Base-by-base conservation (phyloP, 2,113 vertebrate species). In the Dinomys branickii region DNA sequence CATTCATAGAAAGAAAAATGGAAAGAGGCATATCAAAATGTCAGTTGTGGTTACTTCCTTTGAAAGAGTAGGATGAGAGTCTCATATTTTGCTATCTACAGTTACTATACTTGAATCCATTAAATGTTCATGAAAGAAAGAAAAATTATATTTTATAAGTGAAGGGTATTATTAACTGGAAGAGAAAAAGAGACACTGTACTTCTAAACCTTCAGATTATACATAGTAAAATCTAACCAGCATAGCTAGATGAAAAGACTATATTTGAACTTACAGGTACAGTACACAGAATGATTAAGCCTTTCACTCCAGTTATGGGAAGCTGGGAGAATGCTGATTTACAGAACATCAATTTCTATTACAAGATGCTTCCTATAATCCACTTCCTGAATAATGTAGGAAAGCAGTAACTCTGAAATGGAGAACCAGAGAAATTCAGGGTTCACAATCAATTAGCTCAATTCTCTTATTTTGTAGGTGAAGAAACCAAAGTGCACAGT, bases 391-490 rank as follows among this genome's bases (percentile, higher is more conserved):
- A 67, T 63, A 90, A 69, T 58, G 17, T 47, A 85, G 50, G 50
- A 88, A 94, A 92, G n/a, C 17, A 82, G 35, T 71, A 78, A 95
- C 56, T 83, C 67, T 91, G 59, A 91, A 81, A 9, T 58, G 65
- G 30, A 82, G 30, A 67, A 85, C 28, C 41, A 90, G 65, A 96
- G 58, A 91, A 89, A 88, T 86, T 93, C 56, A 88, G 88, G 3
- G n/a, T 81, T 81, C 28, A 81, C 52, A 94, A 58, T n/a, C n/a
- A 77, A 89, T 50, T 44, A 85, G 30, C 3, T 19, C 38, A 89
- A 69, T 38, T 41, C 5, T 38, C 13, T 82, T 77, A 84, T 71
- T 92, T 61, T 61, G 88, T 13, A 92, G 35, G 10, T 88, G 24
- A 91, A 41, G 17, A 87, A 90, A 91, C 7, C 8, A 1, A 94